Conservation (phyloP, 2,797 vertebrate genomes). For the Bradypodion pumilum region DNA sequence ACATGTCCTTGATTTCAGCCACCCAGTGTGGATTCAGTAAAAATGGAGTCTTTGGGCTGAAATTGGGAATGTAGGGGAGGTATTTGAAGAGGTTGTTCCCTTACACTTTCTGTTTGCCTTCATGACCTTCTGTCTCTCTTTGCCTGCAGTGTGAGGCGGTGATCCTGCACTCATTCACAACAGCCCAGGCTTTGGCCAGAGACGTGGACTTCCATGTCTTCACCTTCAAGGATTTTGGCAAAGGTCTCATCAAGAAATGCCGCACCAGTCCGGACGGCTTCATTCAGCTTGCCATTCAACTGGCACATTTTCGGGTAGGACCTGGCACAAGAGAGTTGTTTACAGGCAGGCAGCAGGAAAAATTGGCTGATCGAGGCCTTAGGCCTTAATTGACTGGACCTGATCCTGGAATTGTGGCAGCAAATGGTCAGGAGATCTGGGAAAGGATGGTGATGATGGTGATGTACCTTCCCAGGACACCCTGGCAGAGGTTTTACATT, state of each 20-base stretch:
- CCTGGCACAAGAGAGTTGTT: not conserved
- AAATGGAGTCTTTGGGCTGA: not conserved
- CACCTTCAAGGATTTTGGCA: constrained; percentile 86
- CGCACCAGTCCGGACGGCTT: constrained; percentile 87
- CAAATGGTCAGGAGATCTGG: not conserved
- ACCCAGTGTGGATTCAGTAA: not conserved
- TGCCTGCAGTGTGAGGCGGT: constrained; percentile 81
- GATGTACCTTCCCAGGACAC: too few relatives aligned
- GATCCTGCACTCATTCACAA: constrained; percentile 79
- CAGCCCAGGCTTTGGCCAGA: constrained; percentile 81
- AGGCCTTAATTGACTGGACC: not conserved
- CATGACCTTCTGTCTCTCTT: not conserved
- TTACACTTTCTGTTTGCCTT: not conserved
- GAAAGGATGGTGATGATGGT: too few relatives aligned
- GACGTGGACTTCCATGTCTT: constrained; percentile 86
- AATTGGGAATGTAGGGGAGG: not conserved
- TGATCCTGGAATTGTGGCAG: not conserved
- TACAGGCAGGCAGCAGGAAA: not conserved
- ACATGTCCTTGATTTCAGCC: not conserved
- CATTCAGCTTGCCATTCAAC: constrained; percentile 86
- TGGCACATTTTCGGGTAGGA: constrained; percentile 87
- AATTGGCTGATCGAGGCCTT: not conserved
- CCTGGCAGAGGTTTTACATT: not conserved
- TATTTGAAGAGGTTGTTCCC: not conserved
- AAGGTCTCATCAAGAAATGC: constrained; percentile 84